Conservation (phyloP, 1,140 invertebrate genomes). For the Leptoteleia sp. region DNA sequence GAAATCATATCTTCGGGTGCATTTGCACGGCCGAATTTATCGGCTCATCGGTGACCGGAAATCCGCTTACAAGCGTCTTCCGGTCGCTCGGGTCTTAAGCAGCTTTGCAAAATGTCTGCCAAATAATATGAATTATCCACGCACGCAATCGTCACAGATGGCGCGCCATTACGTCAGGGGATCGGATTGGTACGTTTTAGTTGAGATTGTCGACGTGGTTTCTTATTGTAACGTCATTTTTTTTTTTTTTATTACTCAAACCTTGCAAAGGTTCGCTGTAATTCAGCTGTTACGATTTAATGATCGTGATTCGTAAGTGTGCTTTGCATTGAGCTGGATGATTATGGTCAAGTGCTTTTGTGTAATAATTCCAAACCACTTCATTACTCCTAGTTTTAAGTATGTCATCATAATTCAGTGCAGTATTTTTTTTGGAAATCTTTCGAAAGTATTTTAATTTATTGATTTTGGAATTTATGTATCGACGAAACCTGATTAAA, state of each 20-base stretch:
- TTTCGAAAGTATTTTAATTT: too few relatives aligned
- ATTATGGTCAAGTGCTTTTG: too few relatives aligned
- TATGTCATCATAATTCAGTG: too few relatives aligned
- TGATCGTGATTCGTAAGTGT: too few relatives aligned
- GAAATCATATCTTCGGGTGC: conserved; percentile 45
- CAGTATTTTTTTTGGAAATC: too few relatives aligned
- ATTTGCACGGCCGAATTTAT: conserved; percentile 40
- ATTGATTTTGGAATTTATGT: too few relatives aligned
- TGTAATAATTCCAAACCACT: too few relatives aligned
- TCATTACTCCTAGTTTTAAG: too few relatives aligned
- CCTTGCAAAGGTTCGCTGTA: too few relatives aligned
- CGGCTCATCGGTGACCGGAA: conserved; percentile 50
- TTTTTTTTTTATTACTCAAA: neutral
- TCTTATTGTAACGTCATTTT: neutral
- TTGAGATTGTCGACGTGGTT: neutral
- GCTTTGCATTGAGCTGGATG: too few relatives aligned
- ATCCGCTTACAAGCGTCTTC: conserved; percentile 54
- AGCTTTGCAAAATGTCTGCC: conserved; percentile 36
- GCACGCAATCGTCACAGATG: conserved; percentile 32
- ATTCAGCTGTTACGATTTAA: too few relatives aligned
- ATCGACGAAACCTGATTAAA: too few relatives aligned
- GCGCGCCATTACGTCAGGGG: conserved; percentile 11
- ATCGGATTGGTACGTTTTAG: conserved; percentile 11
- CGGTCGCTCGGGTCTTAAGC: conserved; percentile 39
- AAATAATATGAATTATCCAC: conserved; percentile 50